Base-by-base conservation (phyloP, 2,888 invertebrate species). In the Lepidocyrtoides sp. region DNA sequence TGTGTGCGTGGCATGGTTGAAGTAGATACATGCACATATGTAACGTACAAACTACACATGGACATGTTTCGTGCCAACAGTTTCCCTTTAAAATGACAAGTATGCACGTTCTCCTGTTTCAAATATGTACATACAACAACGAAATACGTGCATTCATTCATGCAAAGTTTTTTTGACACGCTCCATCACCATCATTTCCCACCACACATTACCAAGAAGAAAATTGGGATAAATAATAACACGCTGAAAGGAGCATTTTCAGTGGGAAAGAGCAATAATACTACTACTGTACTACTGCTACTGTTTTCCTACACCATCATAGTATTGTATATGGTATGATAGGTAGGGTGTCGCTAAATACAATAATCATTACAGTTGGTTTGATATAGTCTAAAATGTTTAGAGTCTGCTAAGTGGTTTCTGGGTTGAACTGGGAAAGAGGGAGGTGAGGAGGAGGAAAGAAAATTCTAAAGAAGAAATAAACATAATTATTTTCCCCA, bases 111-210 rank as follows among this genome's bases (percentile, higher is more conserved):
- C 17, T 29, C 12, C 29, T 29, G 10, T 60, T 69, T n/a, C 54
- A 69, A 41, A 29, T 14, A 69, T 26, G 32, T 36, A 69, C 41
- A 8, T 36, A 36, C 69, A 36, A 36, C 20, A n/a, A n/a, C n/a
- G n/a, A n/a, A n/a, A n/a, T n/a, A n/a, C 41, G 36, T 54, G 4
- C 69, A 17, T 69, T 69, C 69, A 69, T 69, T 69, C 48, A 75
- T 75, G 75, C 48, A 75, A 75, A 48, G 48, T 75, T 44, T 48
- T n/a, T n/a, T n/a, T n/a, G 75, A 75, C 75, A 75, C 48, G 75
- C 75, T 75, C 48, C 44, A 51, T 75, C 75, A 48, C 48, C 48
- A 75, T 10, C 48, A 41, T n/a, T 17, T 29, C 69, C 32, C 0
- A 29, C 63, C 8, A 12, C 36, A 17, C 12, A 17, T 10, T 29